Evolutionary conservation across 2,888 invertebrate species (phyloP).

Genomic region (Sinotaia quadrata): DNA sequence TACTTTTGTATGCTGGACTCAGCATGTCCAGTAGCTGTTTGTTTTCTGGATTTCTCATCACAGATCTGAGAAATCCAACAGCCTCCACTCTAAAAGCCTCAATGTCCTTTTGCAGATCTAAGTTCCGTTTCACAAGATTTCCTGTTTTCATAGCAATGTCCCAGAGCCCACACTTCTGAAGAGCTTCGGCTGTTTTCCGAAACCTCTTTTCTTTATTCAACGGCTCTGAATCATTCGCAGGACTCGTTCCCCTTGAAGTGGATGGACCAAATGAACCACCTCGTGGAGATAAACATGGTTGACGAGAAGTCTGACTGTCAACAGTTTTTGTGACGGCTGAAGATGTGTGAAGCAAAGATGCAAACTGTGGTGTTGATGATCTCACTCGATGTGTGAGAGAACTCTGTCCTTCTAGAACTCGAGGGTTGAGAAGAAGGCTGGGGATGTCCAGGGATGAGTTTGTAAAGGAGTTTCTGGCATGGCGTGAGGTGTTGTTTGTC

Average conservation of each 20-base stretch:
- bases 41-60: slow-evolving; percentile 36
- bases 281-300: neutral
- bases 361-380: neutral
- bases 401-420: neutral
- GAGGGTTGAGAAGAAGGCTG: slow-evolving; percentile 14
- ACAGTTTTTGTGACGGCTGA: slow-evolving; percentile 14
- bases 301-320: slow-evolving; percentile 11
- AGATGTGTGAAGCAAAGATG: neutral
- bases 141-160: slow-evolving; percentile 42
- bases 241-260: neutral
- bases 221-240: neutral
- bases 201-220: slow-evolving; percentile 31
- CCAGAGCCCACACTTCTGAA: slow-evolving; percentile 42
- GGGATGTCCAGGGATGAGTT: slow-evolving; percentile 13
- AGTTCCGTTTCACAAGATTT: slow-evolving; percentile 36
- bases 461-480: neutral
- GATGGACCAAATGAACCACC: neutral
- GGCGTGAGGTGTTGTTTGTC: slow-evolving; percentile 16
- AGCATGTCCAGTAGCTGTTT: slow-evolving; percentile 24
- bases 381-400: no score
- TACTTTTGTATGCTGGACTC: neutral
- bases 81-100: slow-evolving; percentile 34
- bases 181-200: slow-evolving; percentile 34
- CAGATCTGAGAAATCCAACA: slow-evolving; percentile 33
- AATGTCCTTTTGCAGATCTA: slow-evolving; percentile 38